Evolutionary conservation across 2,113 vertebrate species (phyloP).

Genomic region (Heterochromis multidens): DNA sequence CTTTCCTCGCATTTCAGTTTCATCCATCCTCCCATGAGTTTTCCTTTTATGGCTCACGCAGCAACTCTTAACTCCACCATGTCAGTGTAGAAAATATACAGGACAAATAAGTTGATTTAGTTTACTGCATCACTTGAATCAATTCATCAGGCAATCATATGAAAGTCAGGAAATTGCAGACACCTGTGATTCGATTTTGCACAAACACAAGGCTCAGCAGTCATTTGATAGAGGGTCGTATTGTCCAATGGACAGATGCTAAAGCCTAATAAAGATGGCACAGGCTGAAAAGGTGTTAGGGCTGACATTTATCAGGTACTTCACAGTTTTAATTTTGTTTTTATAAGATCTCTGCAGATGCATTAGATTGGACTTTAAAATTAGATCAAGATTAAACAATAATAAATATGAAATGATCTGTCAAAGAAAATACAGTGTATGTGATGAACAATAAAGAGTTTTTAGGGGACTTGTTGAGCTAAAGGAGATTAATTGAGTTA

Average conservation of each 20-base stretch:
- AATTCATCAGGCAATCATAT: slow-evolving; percentile 45
- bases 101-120: slow-evolving; percentile 21
- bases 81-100: not conserved
- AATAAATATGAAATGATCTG: not conserved
- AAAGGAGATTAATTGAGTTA: not conserved
- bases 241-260: slow-evolving; percentile 20
- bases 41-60: not conserved
- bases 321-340: slow-evolving; percentile 24
- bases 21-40: not conserved
- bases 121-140: slow-evolving; percentile 18
- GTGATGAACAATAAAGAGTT: not conserved
- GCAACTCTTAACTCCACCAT: not conserved
- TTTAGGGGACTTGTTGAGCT: not conserved
- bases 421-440: not conserved
- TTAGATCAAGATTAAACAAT: not conserved
- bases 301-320: slow-evolving; percentile 47
- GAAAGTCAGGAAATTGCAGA: slow-evolving; percentile 36
- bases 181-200: slow-evolving; percentile 50
- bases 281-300: slow-evolving; percentile 27
- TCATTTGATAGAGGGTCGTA: slow-evolving; percentile 10
- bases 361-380: not conserved
- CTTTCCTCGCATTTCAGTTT: not conserved
- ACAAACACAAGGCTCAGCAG: slow-evolving; percentile 2
- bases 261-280: slow-evolving; percentile 36
- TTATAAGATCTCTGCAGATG: not conserved